Conservation (phyloP, 2,888 invertebrate genomes). For the Vannuccia rotundouncinata region DNA sequence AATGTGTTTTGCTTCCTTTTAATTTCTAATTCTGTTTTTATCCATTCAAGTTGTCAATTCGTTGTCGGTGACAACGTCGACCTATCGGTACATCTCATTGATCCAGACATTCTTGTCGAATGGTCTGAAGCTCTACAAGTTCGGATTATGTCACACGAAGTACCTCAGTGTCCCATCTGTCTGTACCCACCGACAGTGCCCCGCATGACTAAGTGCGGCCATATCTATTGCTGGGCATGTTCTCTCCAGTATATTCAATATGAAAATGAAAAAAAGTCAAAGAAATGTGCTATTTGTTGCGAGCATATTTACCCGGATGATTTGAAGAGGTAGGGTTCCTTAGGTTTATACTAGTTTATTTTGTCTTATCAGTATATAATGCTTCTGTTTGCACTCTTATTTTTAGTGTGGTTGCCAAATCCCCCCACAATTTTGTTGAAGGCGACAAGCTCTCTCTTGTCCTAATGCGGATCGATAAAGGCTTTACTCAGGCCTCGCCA, state of each 20-base stretch:
- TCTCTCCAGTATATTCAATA: constrained; percentile 74
- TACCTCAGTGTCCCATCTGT: constrained; percentile 81
- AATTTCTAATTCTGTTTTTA: not conserved
- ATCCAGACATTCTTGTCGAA: constrained; percentile 80
- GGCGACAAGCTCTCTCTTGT: no score
- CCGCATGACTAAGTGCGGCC: constrained; percentile 86
- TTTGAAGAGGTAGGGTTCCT: constrained; percentile 74
- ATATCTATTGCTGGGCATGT: constrained; percentile 92
- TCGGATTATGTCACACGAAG: constrained; percentile 49
- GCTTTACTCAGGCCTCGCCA: no score
- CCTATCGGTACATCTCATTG: constrained; percentile 69
- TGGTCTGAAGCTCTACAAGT: constrained; percentile 90
- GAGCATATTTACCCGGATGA: constrained; percentile 72
- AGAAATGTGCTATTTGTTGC: constrained; percentile 78
- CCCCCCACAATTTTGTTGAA: no score
- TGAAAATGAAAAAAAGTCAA: constrained; percentile 67
- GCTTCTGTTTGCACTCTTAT: no score
- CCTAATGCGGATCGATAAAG: no score
- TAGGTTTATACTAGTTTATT: no score
- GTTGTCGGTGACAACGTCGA: constrained; percentile 75
- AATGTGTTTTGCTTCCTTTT: constrained; percentile 60
- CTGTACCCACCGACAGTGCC: constrained; percentile 69
- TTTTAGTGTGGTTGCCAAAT: no score
- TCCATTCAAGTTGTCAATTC: constrained; percentile 73
- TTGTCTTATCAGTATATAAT: no score